phyloP scores from a whole-genome alignment of 2,113 vertebrate genomes.

The Toxotes jaculatrix region DNA sequence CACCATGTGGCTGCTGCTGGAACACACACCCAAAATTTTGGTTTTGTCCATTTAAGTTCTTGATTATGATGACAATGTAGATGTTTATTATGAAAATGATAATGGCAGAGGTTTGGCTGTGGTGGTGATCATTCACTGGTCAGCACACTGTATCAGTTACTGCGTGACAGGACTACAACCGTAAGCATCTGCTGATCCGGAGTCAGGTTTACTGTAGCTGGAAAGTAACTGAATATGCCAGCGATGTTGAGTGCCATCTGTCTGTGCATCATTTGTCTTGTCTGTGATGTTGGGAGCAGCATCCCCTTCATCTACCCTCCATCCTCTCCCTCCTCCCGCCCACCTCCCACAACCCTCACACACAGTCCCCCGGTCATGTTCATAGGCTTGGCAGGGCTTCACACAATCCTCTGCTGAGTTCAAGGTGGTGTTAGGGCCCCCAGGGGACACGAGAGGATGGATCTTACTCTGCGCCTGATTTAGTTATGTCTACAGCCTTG shows the following conservation, averaged over 20 bases:
- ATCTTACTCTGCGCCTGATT: conserved; percentile 52
- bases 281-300: conserved; percentile 60
- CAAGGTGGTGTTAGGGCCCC: conserved; percentile 74
- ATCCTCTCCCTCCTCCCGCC: conserved; percentile 24
- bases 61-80: background rate
- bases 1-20: conserved; percentile 54
- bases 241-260: conserved; percentile 74
- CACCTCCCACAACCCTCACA: conserved; percentile 17
- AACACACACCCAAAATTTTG: background rate
- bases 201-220: conserved; percentile 54
- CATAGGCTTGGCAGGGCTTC: conserved; percentile 82
- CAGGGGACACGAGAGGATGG: conserved; percentile 65
- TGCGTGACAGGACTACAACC: conserved; percentile 12
- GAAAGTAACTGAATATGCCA: conserved; percentile 60
- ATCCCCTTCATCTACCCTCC: conserved; percentile 60
- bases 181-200: conserved; percentile 36
- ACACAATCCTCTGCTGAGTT: conserved; percentile 66
- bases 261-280: conserved; percentile 80
- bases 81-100: background rate
- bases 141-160: conserved; percentile 16
- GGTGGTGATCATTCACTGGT: conserved; percentile 23
- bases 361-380: conserved; percentile 76
- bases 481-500: conserved; percentile 83
- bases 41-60: background rate
- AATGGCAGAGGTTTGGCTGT: background rate